Percentiles rank a stretch among this genome's conserved stretches.
These are phyloP conservation scores for Notechis scutatus DNA, from an alignment of 2,113 vertebrate genomes.

Conservation along the genomic window DNA sequence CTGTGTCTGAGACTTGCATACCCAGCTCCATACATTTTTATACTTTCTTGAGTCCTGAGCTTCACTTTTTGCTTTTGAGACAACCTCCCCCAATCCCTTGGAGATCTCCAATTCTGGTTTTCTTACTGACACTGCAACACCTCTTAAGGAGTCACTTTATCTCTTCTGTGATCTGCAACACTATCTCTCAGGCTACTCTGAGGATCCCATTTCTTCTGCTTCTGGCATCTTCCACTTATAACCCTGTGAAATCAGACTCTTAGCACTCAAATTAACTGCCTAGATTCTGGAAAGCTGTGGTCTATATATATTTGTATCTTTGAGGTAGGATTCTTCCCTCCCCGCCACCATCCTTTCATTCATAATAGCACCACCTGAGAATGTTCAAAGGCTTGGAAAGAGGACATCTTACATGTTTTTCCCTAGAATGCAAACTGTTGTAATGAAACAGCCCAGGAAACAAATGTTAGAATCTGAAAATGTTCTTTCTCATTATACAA, in stretches of 20 bases:
- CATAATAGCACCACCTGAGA: neutral
- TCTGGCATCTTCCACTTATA: neutral
- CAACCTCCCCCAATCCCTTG: neutral
- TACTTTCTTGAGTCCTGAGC: neutral
- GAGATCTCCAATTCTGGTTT: neutral
- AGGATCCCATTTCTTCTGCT: neutral
- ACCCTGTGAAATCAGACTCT: neutral
- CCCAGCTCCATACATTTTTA: neutral
- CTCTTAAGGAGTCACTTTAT: neutral
- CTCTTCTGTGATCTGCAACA: neutral
- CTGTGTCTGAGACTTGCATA: neutral
- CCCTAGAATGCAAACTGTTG: neutral
- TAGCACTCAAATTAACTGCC: neutral
- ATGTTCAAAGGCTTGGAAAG: neutral
- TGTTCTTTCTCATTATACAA: neutral
- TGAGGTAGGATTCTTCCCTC: neutral
- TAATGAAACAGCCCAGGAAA: neutral
- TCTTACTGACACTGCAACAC: neutral
- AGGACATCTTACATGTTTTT: neutral
- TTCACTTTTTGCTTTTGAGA: neutral
- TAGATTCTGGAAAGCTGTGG: neutral
- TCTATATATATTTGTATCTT: neutral
- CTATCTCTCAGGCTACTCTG: neutral
- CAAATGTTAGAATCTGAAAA: constrained; percentile 3
- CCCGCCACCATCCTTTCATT: no score